Evolutionary conservation across 2,888 invertebrate species (phyloP).

Genomic region (Euclidia mi): DNA sequence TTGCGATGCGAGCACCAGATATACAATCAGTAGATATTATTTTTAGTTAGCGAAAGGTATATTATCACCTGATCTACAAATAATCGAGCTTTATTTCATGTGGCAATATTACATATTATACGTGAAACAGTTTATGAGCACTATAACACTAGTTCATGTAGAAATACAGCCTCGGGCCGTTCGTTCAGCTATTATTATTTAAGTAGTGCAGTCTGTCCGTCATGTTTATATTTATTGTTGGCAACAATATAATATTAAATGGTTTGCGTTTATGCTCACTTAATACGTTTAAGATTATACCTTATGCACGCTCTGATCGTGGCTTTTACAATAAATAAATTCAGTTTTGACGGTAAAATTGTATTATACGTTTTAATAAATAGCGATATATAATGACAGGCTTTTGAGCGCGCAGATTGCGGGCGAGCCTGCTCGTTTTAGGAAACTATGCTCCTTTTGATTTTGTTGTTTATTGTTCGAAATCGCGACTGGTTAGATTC

Average conservation of each 20-base stretch:
- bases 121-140: not conserved
- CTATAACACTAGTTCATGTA: slow-evolving; percentile 33
- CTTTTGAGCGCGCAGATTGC: slow-evolving; percentile 53
- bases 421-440: slow-evolving; percentile 37
- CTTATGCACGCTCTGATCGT: slow-evolving; percentile 51
- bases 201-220: slow-evolving; percentile 45
- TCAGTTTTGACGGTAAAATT: slow-evolving; percentile 68
- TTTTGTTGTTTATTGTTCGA: slow-evolving; percentile 7
- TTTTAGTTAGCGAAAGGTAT: too few relatives aligned
- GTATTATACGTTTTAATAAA: slow-evolving; percentile 63
- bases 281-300: slow-evolving; percentile 68
- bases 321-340: slow-evolving; percentile 68
- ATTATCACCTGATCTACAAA: not conserved
- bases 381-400: slow-evolving; percentile 57
- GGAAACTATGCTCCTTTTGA: slow-evolving; percentile 30
- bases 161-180: slow-evolving; percentile 26
- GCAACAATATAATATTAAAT: slow-evolving; percentile 61
- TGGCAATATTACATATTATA: too few relatives aligned
- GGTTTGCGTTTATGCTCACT: slow-evolving; percentile 51
- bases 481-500: not conserved
- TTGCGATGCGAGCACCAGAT: too few relatives aligned
- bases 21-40: too few relatives aligned
- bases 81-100: too few relatives aligned
- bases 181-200: slow-evolving; percentile 42
- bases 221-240: slow-evolving; percentile 58